A percentile compares a stretch with the other conserved stretches of the same genome.
Conservation (phyloP, 2,888 invertebrate species). For the Coelopa pilipes region DNA sequence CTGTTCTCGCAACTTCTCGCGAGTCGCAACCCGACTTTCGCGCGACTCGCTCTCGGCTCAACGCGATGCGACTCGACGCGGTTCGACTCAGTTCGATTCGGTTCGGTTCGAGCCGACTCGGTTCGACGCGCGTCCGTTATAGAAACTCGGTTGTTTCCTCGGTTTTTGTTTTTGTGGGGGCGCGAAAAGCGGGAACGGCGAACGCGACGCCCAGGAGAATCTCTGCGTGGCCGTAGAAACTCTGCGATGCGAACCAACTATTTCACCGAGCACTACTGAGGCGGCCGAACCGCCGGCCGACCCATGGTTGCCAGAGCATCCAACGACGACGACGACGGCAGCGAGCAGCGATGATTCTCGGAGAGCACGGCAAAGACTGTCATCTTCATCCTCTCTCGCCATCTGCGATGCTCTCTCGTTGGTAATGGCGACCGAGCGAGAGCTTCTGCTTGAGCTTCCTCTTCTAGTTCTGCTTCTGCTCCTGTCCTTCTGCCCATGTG, state of each 20-base stretch:
- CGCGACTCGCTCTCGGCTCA: no score
- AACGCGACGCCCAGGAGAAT: constrained; percentile 51
- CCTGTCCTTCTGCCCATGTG: constrained; percentile 38
- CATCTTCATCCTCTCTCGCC: constrained; percentile 33
- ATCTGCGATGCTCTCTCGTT: neutral
- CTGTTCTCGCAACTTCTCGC: neutral
- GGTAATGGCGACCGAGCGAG: neutral
- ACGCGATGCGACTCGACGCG: no score
- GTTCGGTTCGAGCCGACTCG: no score
- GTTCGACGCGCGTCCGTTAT: neutral
- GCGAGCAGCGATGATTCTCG: no score
- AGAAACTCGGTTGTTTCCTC: neutral
- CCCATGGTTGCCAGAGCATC: constrained; percentile 23
- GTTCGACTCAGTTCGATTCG: no score
- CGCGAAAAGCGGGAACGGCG: constrained; percentile 55
- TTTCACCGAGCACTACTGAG: constrained; percentile 52
- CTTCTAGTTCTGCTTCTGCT: no score
- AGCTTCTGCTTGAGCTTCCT: neutral
- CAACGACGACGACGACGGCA: no score
- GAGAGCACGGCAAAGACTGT: constrained; percentile 25
- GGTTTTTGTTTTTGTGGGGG: constrained; percentile 37
- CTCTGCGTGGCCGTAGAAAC: constrained; percentile 62
- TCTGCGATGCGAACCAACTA: constrained; percentile 66
- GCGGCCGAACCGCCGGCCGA: constrained; percentile 48
- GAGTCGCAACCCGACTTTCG: no score